A percentile compares a stretch with the other conserved stretches of the same genome.
Evolutionary conservation across 2,888 invertebrate genomes (phyloP).

Genomic region (Tuberolachnus salignus): DNA sequence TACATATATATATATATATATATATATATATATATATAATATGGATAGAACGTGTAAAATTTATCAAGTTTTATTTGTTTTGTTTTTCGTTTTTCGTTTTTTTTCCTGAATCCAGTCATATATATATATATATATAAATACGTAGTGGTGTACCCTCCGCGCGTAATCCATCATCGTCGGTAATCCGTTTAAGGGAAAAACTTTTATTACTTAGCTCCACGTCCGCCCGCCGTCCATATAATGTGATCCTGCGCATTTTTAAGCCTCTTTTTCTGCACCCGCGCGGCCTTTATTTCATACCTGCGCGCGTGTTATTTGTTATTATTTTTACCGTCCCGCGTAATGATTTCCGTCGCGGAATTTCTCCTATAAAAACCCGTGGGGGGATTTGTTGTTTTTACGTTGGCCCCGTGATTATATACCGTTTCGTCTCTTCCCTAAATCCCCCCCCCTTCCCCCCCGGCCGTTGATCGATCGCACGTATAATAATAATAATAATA

Average conservation of each 20-base stretch:
- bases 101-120: slow-evolving; percentile 28
- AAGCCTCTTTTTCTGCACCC: slow-evolving; percentile 50
- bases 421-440: slow-evolving; percentile 45
- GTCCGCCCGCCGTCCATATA: slow-evolving; percentile 42
- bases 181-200: slow-evolving; percentile 54
- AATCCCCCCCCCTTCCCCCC: slow-evolving; percentile 7
- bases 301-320: slow-evolving; percentile 46
- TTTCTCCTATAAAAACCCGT: slow-evolving; percentile 32
- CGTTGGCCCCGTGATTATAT: slow-evolving; percentile 45
- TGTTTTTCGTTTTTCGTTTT: background rate
- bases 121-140: background rate
- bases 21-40: too few species aligned
- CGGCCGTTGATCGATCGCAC: slow-evolving; percentile 39
- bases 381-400: slow-evolving; percentile 54
- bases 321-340: slow-evolving; percentile 50
- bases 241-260: slow-evolving; percentile 27
- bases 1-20: too few species aligned
- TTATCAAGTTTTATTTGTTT: slow-evolving; percentile 54
- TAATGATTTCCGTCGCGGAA: slow-evolving; percentile 46
- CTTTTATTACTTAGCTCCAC: slow-evolving; percentile 57
- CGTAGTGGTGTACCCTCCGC: background rate
- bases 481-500: too few species aligned
- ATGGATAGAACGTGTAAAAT: slow-evolving; percentile 48
- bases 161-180: slow-evolving; percentile 53
- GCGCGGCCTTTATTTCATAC: slow-evolving; percentile 25